Base-by-base conservation (phyloP, 2,888 invertebrate genomes). In the Ormyrus rosae region DNA sequence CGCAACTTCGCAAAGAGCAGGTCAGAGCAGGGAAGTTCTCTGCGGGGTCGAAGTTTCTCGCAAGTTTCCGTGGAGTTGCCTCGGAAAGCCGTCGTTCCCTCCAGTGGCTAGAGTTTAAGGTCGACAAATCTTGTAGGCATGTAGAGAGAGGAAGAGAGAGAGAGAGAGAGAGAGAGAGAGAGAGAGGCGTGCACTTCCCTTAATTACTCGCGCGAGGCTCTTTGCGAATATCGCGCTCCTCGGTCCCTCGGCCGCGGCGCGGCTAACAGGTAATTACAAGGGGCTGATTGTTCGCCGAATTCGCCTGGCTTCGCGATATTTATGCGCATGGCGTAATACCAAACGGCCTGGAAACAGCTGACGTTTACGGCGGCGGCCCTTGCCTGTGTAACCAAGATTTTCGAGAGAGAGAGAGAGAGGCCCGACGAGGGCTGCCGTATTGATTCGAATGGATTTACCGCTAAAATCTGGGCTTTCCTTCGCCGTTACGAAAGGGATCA, bases 211-310 rank as follows among this genome's bases (percentile, higher is more conserved):
- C 76, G 72, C 79, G 65, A 61, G 80, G 48, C 56, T 13, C 34
- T 34, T 34, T 34, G 34, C 34, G 34, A 34, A 45, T 61, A 13
- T 11, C n/a, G 46, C 48, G 13, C 48, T 56, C n/a, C n/a, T 34
- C 51, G 58, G 34, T 34, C 34, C 34, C 34, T 34, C 51, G 13
- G 45, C 64, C 72, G 50, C 51, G 65, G 65, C 11, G 10, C 64
- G 76, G 73, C 79, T 82, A 83, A 83, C 85, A 85, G 85, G 84
- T 86, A 86, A 85, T 85, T 85, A 85, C 84, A 81, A 81, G 83
- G 82, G 83, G 81, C 76, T 76, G 84, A 85, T 83, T 83, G 84
- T 85, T 84, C 34, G 82, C 83, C 83, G 75, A 82, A 81, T 81
- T 77, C 78, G 81, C 13, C 83, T 60, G 64, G 58, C 74, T 77